phyloP scores from a whole-genome alignment of 2,888 invertebrate species.

The Dryadula phaetusa region DNA sequence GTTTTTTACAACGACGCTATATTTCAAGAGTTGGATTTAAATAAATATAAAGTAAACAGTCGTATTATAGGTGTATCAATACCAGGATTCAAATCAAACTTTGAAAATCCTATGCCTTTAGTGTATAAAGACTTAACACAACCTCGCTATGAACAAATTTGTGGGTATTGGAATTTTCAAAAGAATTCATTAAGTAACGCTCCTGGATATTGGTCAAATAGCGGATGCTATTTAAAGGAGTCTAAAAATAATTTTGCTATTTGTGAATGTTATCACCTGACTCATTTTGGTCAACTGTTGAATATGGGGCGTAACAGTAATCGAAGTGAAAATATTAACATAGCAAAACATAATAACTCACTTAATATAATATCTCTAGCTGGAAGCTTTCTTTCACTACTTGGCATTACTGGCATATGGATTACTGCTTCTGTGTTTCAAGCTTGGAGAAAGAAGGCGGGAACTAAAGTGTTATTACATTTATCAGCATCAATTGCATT shows the following conservation, averaged over 20 bases:
- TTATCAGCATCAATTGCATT: slow-evolving; percentile 85
- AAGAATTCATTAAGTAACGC: slow-evolving; percentile 49
- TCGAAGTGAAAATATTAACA: slow-evolving; percentile 41
- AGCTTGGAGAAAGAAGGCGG: slow-evolving; percentile 85
- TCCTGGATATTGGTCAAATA: slow-evolving; percentile 81
- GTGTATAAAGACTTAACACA: slow-evolving; percentile 67
- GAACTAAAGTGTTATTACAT: slow-evolving; percentile 87
- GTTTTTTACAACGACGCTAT: slow-evolving; percentile 81
- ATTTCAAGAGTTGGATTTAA: slow-evolving; percentile 74
- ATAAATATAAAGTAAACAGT: slow-evolving; percentile 65
- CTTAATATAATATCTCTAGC: slow-evolving; percentile 84
- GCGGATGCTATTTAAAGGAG: slow-evolving; percentile 77
- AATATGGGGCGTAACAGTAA: slow-evolving; percentile 53
- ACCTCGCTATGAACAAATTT: slow-evolving; percentile 57
- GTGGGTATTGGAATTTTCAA: slow-evolving; percentile 85
- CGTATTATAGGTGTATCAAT: slow-evolving; percentile 85
- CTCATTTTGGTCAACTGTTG: slow-evolving; percentile 85
- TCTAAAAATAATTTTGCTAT: slow-evolving; percentile 57
- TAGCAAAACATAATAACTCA: slow-evolving; percentile 64
- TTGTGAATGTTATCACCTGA: slow-evolving; percentile 84
- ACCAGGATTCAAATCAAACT: slow-evolving; percentile 82
- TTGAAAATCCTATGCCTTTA: slow-evolving; percentile 82
- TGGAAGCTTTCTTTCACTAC: slow-evolving; percentile 84
- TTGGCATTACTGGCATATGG: slow-evolving; percentile 84
- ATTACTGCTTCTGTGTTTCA: slow-evolving; percentile 84